phyloP scores from a whole-genome alignment of 2,113 vertebrate genomes.

The Limnothrissa miodon region DNA sequence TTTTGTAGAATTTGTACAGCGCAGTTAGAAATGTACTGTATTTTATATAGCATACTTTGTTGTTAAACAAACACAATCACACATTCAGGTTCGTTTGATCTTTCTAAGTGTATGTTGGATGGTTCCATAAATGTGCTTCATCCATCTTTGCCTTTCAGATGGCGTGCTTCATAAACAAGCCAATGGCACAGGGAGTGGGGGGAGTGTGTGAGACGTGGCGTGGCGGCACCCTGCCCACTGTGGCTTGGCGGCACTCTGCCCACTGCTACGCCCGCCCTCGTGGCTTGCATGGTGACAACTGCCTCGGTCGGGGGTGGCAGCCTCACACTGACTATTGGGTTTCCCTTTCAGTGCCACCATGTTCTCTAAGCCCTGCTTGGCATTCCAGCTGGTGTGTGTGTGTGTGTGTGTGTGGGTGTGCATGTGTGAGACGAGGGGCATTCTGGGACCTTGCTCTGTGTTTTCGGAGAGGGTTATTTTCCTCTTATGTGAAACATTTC shows the following conservation, averaged over 20 bases:
- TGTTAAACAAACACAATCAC: not conserved
- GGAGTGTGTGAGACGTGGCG: slow-evolving; percentile 25
- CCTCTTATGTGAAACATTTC: slow-evolving; percentile 49
- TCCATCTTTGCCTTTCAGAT: not conserved
- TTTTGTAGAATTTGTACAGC: no score
- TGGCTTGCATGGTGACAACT: slow-evolving; percentile 57
- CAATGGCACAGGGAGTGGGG: not conserved
- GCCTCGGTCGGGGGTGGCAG: slow-evolving; percentile 64
- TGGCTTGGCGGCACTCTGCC: no score
- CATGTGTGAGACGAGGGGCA: not conserved
- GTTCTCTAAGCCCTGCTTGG: slow-evolving; percentile 65
- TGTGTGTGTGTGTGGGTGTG: not conserved
- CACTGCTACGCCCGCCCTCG: slow-evolving; percentile 39
- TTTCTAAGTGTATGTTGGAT: not conserved
- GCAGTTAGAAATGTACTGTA: not conserved
- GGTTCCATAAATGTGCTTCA: not conserved
- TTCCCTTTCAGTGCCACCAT: slow-evolving; percentile 63
- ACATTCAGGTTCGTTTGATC: not conserved
- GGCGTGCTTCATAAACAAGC: not conserved
- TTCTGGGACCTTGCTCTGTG: not conserved
- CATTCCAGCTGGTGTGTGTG: slow-evolving; percentile 44
- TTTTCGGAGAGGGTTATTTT: not conserved
- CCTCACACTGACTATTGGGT: slow-evolving; percentile 58
- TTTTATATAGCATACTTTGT: not conserved
- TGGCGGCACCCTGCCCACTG: slow-evolving; percentile 27